Base-by-base conservation (phyloP, 2,797 vertebrate species). In the Poecile montanus region DNA sequence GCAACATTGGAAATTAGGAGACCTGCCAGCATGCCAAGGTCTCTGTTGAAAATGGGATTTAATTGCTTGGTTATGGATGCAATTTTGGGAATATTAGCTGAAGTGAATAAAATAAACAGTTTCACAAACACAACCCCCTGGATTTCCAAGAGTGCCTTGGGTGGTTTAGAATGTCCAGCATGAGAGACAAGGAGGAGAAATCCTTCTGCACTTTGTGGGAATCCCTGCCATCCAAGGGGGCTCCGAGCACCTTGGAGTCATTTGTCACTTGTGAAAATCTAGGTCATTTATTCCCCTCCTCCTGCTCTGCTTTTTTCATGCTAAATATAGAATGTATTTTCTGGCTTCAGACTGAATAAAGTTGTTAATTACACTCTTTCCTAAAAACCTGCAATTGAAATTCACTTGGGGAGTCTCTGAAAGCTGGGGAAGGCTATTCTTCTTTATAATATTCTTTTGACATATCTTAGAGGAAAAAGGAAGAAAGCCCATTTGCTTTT, bases 281-380 rank as follows among this genome's bases (percentile, higher is more conserved):
- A 54, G 94, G 94, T 95, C 93, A 79, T 80, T 82, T 85, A 44
- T 44, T 82, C 63, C 77, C 91, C 72, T 88, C 92, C 88, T 94
- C 76, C 91, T 44, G 47, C 91, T 94, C 85, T 56, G 79, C 72
- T 63, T 93, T 84, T 53, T 89, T 11, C 25, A 6, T 91, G 72
- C 92, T 84, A 94, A 96, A 95, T 92, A 94, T 86, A 96, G 93
- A 94, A 88, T 32, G 38, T 82, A 79, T 89, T 91, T 94, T 89
- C 84, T 85, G 57, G 61, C 84, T 89, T 71, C 81, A 83, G 86
- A 83, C 68, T 72, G 89, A 89, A 88, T 76, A 42, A 94, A 94
- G 85, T 94, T 87, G 77, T 92, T 95, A 97, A 97, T 95, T 92
- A 89, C 81, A 71, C 67, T 92, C 71, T 54, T 92, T 71, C 88